Conservation (phyloP, 92 coral and sea anemone species). For the Palythoa caribaeorum region DNA sequence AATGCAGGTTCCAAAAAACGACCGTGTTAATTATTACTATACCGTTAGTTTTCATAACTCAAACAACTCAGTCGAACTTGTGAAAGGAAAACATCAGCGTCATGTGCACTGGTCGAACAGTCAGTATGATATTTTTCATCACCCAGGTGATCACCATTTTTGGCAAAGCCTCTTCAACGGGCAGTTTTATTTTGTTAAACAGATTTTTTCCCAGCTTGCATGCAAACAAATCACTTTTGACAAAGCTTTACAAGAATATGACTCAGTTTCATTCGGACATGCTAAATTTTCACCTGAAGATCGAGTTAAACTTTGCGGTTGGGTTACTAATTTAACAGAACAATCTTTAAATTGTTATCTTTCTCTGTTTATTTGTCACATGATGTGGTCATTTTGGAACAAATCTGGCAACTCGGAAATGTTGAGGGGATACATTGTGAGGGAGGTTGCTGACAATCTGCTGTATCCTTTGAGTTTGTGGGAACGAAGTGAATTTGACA, state of each 20-base stretch:
- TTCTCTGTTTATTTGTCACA: constrained; percentile 60
- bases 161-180: constrained; percentile 55
- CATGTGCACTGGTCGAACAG: not conserved
- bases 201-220: constrained; percentile 40
- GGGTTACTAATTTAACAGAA: constrained; percentile 21
- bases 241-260: constrained; percentile 62
- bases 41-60: constrained; percentile 38
- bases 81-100: not conserved
- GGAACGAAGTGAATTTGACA: constrained; percentile 18
- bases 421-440: not conserved
- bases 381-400: constrained; percentile 54
- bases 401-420: not conserved
- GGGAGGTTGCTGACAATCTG: constrained; percentile 41
- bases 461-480: not conserved
- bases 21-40: constrained; percentile 54
- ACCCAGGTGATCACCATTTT: not conserved
- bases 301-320: not conserved
- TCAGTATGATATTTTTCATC: constrained; percentile 76
- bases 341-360: not conserved
- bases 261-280: constrained; percentile 68
- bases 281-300: not conserved
- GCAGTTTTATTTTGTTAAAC: constrained; percentile 61
- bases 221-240: constrained; percentile 11
- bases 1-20: constrained; percentile 27
- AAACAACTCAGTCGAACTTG: not conserved